A percentile compares a stretch with the other conserved stretches of the same genome.
Conservation (phyloP, 2,113 vertebrate species). For the Tragelaphus imberbis region DNA sequence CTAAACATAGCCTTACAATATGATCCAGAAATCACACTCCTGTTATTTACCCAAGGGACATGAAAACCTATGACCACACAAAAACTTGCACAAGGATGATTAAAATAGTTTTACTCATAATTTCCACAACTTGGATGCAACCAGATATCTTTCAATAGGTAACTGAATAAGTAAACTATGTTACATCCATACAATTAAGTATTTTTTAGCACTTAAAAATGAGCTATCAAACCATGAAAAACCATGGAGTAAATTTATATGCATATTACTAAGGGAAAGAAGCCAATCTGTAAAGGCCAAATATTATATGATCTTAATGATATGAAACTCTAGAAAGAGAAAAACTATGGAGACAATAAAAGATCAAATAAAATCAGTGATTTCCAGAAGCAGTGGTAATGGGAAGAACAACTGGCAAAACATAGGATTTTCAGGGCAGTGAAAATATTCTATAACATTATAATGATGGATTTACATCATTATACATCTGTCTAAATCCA, state of each 20-base stretch:
- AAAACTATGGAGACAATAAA: background rate
- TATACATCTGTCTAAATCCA: background rate
- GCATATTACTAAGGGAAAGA: background rate
- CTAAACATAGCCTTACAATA: background rate
- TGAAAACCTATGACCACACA: background rate
- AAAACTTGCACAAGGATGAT: background rate
- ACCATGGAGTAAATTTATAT: background rate
- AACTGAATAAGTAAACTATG: background rate
- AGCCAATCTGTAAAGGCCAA: background rate
- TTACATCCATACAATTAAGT: background rate
- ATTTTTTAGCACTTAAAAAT: background rate
- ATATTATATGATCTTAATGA: background rate
- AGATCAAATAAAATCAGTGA: background rate
- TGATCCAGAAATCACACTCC: background rate
- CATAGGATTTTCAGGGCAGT: background rate
- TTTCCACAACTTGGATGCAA: background rate
- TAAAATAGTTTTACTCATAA: background rate
- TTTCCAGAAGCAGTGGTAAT: background rate
- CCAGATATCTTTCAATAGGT: background rate
- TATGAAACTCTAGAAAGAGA: background rate
- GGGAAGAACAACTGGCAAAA: background rate
- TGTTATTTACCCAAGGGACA: background rate
- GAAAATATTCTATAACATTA: background rate
- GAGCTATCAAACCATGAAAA: background rate
- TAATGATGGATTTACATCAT: background rate